Percentiles rank a stretch among this genome's conserved stretches.
Evolutionary conservation across 1,140 invertebrate genomes (phyloP).

Genomic region (Pseudoatta argentina): DNA sequence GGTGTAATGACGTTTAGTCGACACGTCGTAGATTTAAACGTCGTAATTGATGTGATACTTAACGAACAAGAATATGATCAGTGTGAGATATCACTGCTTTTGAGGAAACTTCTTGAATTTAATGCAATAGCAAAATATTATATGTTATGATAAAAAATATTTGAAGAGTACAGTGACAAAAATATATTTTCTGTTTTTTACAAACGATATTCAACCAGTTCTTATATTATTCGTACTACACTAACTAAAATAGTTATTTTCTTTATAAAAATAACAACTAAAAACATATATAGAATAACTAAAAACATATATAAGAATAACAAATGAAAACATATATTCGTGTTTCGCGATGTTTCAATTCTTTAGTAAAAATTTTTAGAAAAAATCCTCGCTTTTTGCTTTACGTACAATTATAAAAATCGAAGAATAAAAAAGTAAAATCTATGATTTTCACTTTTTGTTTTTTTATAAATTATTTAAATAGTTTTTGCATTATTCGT

Average conservation of each 20-base stretch:
- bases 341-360: not conserved
- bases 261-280: not conserved
- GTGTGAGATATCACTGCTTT: slow-evolving; percentile 18
- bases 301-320: not conserved
- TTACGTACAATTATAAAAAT: slow-evolving; percentile 13
- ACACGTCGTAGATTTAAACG: slow-evolving; percentile 61
- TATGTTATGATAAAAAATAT: not conserved
- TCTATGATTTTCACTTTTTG: not conserved
- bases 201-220: not conserved
- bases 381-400: not conserved
- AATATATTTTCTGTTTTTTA: not conserved
- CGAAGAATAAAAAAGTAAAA: not conserved
- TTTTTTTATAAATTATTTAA: too few relatives aligned
- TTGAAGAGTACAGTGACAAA: not conserved
- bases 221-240: not conserved
- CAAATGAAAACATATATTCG: not conserved
- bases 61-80: slow-evolving; percentile 50
- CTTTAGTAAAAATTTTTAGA: not conserved
- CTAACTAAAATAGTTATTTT: slow-evolving; percentile 10
- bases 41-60: slow-evolving; percentile 56
- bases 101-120: not conserved
- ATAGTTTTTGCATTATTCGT: not conserved
- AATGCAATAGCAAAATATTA: not conserved
- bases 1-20: slow-evolving; percentile 61
- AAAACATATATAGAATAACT: slow-evolving; percentile 4